phyloP scores from a whole-genome alignment of 2,113 vertebrate species.

The Gobio gobio region DNA sequence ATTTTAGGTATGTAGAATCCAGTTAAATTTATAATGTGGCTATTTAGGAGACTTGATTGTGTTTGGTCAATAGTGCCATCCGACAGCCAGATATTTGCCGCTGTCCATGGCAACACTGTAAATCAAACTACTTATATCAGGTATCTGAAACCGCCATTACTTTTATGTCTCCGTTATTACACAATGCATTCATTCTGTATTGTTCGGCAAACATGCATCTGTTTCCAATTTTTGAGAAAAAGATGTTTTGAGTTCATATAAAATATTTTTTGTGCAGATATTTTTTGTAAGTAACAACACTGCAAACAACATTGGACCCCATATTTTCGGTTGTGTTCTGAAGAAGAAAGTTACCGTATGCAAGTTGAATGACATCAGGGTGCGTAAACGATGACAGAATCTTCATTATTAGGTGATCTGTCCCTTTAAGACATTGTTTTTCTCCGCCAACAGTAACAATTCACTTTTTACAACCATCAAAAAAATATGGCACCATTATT shows the following conservation, averaged over 20 bases:
- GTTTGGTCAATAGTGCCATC: neutral
- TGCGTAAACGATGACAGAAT: neutral
- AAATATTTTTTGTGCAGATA: neutral
- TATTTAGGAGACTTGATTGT: neutral
- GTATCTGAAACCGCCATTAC: too few relatives aligned
- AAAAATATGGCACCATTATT: constrained; percentile 17
- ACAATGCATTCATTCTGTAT: too few relatives aligned
- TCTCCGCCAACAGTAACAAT: neutral
- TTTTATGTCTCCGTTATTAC: too few relatives aligned
- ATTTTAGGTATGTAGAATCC: neutral
- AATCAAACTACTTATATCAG: too few relatives aligned
- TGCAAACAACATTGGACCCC: neutral
- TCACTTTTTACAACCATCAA: neutral
- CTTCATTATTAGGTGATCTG: neutral
- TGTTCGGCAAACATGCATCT: too few relatives aligned
- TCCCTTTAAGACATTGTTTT: neutral
- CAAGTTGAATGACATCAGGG: neutral
- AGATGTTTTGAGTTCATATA: neutral
- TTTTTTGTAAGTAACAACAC: neutral
- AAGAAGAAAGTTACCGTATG: neutral
- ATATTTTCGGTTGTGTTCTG: neutral
- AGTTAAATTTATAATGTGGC: neutral
- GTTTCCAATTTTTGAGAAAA: too few relatives aligned
- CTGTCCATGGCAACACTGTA: too few relatives aligned
- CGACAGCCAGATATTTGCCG: neutral